Percentiles rank a stretch among this genome's conserved stretches.
Conservation (phyloP, 2,797 vertebrate genomes). For the Chrysolophus pictus region DNA sequence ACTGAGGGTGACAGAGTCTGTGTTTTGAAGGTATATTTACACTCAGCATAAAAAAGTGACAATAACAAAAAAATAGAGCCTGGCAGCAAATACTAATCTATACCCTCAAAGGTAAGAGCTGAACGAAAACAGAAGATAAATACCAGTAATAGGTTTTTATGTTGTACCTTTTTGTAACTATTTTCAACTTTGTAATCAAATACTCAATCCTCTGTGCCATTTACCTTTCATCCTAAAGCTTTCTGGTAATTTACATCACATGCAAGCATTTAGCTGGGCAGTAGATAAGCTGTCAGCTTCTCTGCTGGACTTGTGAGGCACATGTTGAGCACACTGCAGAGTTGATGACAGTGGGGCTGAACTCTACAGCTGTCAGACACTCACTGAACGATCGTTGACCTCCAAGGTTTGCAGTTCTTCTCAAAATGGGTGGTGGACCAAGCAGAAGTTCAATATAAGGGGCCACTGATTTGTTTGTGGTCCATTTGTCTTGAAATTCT, state of each 20-base stretch:
- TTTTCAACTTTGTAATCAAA: background rate
- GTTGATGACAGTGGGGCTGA: fast-evolving
- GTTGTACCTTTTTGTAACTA: background rate
- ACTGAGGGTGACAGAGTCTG: background rate
- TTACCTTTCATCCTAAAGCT: background rate
- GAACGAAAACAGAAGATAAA: background rate
- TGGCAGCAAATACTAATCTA: background rate
- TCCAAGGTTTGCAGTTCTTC: background rate
- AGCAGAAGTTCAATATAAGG: background rate
- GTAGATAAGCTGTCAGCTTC: background rate
- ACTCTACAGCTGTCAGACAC: background rate
- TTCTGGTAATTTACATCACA: background rate
- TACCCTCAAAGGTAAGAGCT: background rate
- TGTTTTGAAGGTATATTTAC: background rate
- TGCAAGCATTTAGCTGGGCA: too few relatives aligned
- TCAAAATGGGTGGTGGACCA: background rate
- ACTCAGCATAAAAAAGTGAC: background rate
- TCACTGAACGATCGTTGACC: background rate
- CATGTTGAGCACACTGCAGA: fast-evolving
- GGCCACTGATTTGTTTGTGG: background rate
- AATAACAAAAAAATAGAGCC: background rate
- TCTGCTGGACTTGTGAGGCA: background rate
- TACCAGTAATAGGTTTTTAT: background rate
- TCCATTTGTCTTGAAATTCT: background rate
- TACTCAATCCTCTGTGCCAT: background rate